Conservation (phyloP, 2,888 invertebrate genomes). For the Oxycera nigricornis region DNA sequence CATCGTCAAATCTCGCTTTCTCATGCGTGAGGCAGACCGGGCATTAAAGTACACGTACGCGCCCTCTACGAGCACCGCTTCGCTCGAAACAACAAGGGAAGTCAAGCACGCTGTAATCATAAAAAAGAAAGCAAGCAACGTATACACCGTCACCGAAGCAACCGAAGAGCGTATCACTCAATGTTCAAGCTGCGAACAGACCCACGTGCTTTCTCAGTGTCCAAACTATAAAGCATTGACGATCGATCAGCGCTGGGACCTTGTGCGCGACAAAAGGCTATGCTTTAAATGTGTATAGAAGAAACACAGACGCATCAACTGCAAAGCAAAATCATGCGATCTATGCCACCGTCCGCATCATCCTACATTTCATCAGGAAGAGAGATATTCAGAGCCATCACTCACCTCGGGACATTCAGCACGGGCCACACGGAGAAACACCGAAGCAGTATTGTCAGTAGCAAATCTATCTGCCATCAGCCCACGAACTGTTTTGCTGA, state of each 20-base stretch:
- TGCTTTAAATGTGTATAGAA: background rate
- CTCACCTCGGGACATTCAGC: background rate
- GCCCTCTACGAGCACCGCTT: background rate
- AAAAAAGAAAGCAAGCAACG: background rate
- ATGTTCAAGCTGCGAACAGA: background rate
- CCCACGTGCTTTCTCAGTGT: background rate
- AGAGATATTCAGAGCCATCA: background rate
- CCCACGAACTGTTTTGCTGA: conserved; percentile 1
- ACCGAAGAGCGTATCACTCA: background rate
- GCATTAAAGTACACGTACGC: background rate
- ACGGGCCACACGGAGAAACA: background rate
- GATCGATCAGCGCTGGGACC: background rate
- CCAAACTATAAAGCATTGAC: background rate
- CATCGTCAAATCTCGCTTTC: background rate
- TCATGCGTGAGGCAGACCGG: background rate
- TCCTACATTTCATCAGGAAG: background rate
- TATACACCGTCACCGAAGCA: background rate
- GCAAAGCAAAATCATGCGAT: background rate
- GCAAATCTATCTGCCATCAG: background rate
- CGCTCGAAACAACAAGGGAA: no score
- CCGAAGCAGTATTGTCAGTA: background rate
- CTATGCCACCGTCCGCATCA: background rate
- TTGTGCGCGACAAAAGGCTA: background rate
- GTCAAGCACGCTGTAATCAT: no score
- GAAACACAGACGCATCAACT: background rate